phyloP scores from a whole-genome alignment of 2,888 invertebrate species.

The Hipparchia semele region DNA sequence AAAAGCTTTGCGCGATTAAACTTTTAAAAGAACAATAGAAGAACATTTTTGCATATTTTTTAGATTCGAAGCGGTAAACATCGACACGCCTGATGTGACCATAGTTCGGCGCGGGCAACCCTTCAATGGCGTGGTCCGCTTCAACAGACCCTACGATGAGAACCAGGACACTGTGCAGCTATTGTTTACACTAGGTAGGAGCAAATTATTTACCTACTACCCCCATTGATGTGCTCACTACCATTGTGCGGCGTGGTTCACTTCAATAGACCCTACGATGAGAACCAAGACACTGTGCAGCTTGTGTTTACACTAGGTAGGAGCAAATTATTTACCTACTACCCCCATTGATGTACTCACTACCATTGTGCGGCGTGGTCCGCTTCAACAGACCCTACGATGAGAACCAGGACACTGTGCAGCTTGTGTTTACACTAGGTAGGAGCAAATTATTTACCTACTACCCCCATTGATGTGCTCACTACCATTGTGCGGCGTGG shows the following conservation, averaged over 20 bases:
- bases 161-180: constrained; percentile 85
- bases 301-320: constrained; percentile 87
- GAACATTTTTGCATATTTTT: background rate
- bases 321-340: background rate
- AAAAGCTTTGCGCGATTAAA: no score
- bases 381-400: constrained; percentile 85
- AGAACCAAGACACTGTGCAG: constrained; percentile 84
- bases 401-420: constrained; percentile 84
- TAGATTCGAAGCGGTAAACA: constrained; percentile 86
- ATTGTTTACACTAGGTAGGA: constrained; percentile 85
- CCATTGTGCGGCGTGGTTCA: constrained; percentile 86
- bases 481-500: no score
- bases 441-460: background rate
- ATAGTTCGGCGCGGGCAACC: constrained; percentile 88
- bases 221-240: no score
- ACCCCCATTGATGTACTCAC: no score
- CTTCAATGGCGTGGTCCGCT: constrained; percentile 87
- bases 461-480: no score
- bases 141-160: constrained; percentile 84
- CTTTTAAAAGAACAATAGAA: no score
- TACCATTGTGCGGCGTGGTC: constrained; percentile 72
- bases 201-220: background rate
- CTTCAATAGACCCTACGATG: constrained; percentile 86
- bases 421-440: constrained; percentile 87
- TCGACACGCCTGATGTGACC: constrained; percentile 68